Evolutionary conservation across 2,797 vertebrate species (phyloP).

Genomic region (Spinibarbus caldwelli): DNA sequence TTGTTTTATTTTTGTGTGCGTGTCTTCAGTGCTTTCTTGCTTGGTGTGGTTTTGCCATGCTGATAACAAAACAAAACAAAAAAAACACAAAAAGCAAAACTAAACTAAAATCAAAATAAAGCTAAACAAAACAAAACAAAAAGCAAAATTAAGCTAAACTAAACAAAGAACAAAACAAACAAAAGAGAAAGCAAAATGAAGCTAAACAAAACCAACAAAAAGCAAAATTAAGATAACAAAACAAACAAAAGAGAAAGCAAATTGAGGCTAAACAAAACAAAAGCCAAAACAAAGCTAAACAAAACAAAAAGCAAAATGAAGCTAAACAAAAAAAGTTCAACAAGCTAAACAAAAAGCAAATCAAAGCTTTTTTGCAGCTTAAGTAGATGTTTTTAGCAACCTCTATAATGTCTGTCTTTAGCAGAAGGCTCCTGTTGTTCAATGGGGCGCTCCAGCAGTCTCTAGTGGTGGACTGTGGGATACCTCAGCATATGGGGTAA

Average conservation of each 20-base stretch:
- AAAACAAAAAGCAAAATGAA: neutral
- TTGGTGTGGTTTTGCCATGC: neutral
- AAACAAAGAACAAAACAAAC: neutral
- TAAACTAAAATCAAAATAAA: neutral
- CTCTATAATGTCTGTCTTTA: neutral
- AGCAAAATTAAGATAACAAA: neutral
- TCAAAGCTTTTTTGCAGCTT: neutral
- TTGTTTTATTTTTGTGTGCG: neutral
- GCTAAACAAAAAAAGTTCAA: neutral
- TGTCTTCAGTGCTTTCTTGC: neutral
- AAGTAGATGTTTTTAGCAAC: neutral
- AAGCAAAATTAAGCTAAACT: neutral
- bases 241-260: too few species aligned
- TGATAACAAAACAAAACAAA: neutral
- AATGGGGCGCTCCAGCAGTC: constrained; percentile 6
- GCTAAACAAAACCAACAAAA: neutral
- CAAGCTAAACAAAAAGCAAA: neutral
- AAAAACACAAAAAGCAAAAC: neutral
- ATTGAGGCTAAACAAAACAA: too few species aligned
- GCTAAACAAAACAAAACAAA: neutral
- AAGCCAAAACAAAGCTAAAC: neutral
- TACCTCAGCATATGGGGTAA: neutral
- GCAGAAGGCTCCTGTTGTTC: neutral
- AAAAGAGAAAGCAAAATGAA: neutral
- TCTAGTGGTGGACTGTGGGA: constrained; percentile 46